phyloP scores from a whole-genome alignment of 2,888 invertebrate species.

The Orchesellides sinensis region DNA sequence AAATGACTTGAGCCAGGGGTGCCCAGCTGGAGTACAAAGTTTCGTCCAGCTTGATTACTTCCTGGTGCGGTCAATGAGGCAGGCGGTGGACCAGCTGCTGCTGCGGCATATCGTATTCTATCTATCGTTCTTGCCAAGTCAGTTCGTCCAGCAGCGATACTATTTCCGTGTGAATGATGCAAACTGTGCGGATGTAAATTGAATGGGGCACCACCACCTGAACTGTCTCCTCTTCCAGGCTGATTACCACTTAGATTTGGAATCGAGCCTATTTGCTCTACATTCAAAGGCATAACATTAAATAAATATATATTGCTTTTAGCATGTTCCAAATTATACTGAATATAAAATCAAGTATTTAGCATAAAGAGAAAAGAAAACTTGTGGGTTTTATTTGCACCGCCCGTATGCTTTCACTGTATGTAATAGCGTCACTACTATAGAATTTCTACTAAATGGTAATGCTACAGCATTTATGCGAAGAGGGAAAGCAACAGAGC shows the following conservation, averaged over 20 bases:
- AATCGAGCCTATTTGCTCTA: conserved; percentile 75
- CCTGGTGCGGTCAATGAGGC: conserved; percentile 71
- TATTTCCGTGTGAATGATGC: conserved; percentile 71
- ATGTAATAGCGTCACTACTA: no score
- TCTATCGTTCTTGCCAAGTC: conserved; percentile 75
- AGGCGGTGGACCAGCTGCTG: conserved; percentile 71
- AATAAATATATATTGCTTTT: conserved; percentile 56
- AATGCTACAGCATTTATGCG: neutral
- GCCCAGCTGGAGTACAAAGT: conserved; percentile 75
- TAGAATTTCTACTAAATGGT: neutral
- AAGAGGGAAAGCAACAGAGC: neutral
- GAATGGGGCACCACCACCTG: conserved; percentile 68
- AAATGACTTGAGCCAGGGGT: conserved; percentile 71
- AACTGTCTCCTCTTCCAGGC: conserved; percentile 67
- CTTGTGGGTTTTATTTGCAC: neutral
- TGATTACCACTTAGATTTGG: conserved; percentile 74
- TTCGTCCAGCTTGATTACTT: conserved; percentile 72
- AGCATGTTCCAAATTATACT: conserved; percentile 34
- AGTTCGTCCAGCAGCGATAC: conserved; percentile 70
- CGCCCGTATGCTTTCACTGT: neutral
- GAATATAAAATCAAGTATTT: neutral
- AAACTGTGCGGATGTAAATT: conserved; percentile 74
- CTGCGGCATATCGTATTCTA: conserved; percentile 74
- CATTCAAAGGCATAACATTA: conserved; percentile 63
- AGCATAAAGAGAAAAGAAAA: neutral